phyloP scores from a whole-genome alignment of 2,888 invertebrate species.

The Drosophila hawaiiensis region DNA sequence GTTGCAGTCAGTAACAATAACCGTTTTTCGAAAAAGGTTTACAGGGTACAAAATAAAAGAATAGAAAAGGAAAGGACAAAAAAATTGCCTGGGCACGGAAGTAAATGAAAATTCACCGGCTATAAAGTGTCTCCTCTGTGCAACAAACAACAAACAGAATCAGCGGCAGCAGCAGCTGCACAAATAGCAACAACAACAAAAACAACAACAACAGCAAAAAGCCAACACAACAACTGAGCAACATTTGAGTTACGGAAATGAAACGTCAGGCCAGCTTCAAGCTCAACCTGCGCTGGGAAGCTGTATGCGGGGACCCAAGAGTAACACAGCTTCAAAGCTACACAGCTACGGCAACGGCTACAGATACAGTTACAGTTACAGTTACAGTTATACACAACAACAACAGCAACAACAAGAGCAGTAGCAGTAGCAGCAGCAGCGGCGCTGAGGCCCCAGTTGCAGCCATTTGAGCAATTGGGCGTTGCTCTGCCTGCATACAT shows the following conservation, averaged over 20 bases:
- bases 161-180: slow-evolving; percentile 11
- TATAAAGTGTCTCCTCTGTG: slow-evolving; percentile 67
- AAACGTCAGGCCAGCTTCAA: slow-evolving; percentile 66
- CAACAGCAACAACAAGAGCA: not conserved
- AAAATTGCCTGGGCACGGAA: slow-evolving; percentile 69
- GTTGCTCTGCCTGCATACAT: slow-evolving; percentile 38
- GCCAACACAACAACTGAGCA: slow-evolving; percentile 43
- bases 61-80: slow-evolving; percentile 1
- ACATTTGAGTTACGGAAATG: slow-evolving; percentile 82
- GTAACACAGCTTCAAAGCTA: slow-evolving; percentile 15
- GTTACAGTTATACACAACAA: slow-evolving; percentile 1
- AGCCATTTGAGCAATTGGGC: slow-evolving; percentile 65
- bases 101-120: slow-evolving; percentile 77
- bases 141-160: slow-evolving; percentile 19
- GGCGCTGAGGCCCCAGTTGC: slow-evolving; percentile 39
- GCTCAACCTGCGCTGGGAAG: slow-evolving; percentile 14
- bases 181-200: slow-evolving; percentile 17
- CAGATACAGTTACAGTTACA: slow-evolving; percentile 26
- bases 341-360: slow-evolving; percentile 4
- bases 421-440: not conserved
- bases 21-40: not conserved
- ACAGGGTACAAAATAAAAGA: slow-evolving; percentile 8
- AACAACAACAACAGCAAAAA: slow-evolving; percentile 10
- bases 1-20: not conserved
- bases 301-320: slow-evolving; percentile 42